A percentile compares a stretch with the other conserved stretches of the same genome.
Evolutionary conservation across 2,888 invertebrate genomes (phyloP).

Genomic region (Marasmarcha lunaedactyla): DNA sequence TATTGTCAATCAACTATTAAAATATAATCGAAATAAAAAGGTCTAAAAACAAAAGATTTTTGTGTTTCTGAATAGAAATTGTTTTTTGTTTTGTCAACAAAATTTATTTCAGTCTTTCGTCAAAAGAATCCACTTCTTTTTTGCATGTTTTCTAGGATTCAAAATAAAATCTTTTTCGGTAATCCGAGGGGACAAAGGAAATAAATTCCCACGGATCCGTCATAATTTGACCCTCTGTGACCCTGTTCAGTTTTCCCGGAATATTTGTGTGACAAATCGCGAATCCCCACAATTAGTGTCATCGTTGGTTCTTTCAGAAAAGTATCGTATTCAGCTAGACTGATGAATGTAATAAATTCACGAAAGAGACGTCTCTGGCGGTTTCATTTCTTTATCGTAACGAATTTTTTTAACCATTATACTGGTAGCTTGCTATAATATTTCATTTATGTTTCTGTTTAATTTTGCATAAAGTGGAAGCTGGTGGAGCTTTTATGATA

Average conservation of each 20-base stretch:
- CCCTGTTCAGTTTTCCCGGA: conserved; percentile 6
- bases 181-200: not conserved
- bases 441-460: not conserved
- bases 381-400: not conserved
- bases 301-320: conserved; percentile 37
- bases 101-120: too few relatives aligned
- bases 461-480: not conserved
- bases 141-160: too few relatives aligned
- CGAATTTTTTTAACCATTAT: not conserved
- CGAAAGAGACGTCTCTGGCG: conserved; percentile 30
- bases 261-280: conserved; percentile 47
- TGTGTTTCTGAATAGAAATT: too few relatives aligned
- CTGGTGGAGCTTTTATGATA: too few relatives aligned
- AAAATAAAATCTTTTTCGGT: not conserved
- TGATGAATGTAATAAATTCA: conserved; percentile 55
- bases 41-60: too few relatives aligned
- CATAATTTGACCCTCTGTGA: too few relatives aligned
- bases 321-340: conserved; percentile 54
- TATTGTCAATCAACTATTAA: not conserved
- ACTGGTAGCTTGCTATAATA: not conserved
- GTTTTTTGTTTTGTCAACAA: too few relatives aligned
- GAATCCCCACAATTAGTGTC: conserved; percentile 51
- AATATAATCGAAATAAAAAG: too few relatives aligned
- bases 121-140: too few relatives aligned
- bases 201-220: too few relatives aligned